Evolutionary conservation across 2,888 invertebrate genomes (phyloP), one percentile per base, ranked within the genome.

Genomic region (Dryomyza anilis): DNA sequence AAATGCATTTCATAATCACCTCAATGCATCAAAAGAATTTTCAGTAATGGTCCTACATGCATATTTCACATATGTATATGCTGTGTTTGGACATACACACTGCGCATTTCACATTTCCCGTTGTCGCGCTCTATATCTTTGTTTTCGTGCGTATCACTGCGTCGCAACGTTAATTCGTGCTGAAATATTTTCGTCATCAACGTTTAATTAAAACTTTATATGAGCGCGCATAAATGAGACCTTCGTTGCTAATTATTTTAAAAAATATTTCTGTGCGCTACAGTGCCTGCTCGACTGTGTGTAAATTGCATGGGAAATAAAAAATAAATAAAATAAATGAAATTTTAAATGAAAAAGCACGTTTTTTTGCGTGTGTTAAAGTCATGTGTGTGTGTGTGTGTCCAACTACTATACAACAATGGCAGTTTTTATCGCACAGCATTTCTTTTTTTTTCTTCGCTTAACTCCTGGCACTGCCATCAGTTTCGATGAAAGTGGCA

Each of bases 151-250:
- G n/a, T n/a, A n/a, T n/a, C n/a, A n/a, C n/a, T n/a, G n/a, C n/a
- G n/a, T n/a, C n/a, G n/a, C n/a, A n/a, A 14, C 39, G n/a, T 39
- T 39, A 39, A 39, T 39, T 39, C 39, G 39, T 7, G 3, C 14
- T 7, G 39, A 39, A 39, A 39, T 39, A 7, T 39, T 39, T 39
- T 39, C 39, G 30, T 55, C 33, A 27, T 19, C 36, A 21, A 36
- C 39, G 39, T 57, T 57, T 57, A 57, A 57, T 57, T 57, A 57
- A 57, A 57, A 57, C 43, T 57, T 57, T 39, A 30, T 16, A 53
- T 14, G 43, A 12, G 7, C 50, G 14, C 23, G 27, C 23, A 25
- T 25, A 50, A 36, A 36, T 8, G 33, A 16, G 21, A 7, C 55
- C 39, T 55, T 55, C 23, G 39, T 21, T 3, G 36, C 55, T 55